Percentiles rank a stretch among this genome's conserved stretches.
Conservation (phyloP, 2,797 vertebrate species). For the Mormyrus proboscirostris region DNA sequence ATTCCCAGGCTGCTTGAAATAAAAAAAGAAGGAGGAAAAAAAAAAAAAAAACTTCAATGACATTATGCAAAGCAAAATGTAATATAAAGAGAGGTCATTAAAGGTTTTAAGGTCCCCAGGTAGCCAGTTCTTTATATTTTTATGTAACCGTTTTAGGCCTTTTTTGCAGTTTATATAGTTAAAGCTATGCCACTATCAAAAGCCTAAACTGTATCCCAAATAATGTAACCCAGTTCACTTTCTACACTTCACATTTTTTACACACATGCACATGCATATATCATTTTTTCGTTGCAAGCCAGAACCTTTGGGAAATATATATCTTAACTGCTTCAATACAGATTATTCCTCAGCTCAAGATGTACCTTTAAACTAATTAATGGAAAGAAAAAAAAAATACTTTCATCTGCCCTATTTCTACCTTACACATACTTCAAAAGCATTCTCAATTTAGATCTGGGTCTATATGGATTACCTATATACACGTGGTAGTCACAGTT, state of each 20-base stretch:
- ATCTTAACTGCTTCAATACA: conserved; percentile 3
- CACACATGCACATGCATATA: background rate
- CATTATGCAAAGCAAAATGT: conserved; percentile 62
- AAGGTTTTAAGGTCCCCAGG: conserved; percentile 5
- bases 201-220: background rate
- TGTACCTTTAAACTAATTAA: conserved; percentile 16
- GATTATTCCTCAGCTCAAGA: background rate
- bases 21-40: conserved; percentile 28
- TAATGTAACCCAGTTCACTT: background rate
- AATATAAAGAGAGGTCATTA: conserved; percentile 4
- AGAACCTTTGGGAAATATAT: conserved; percentile 8
- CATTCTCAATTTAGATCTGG: conserved; percentile 10
- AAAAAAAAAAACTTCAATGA: conserved; percentile 68
- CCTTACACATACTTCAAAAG: background rate
- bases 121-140: conserved; percentile 15
- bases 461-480: conserved; percentile 8
- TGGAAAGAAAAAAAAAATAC: background rate
- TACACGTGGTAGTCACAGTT: conserved; percentile 1
- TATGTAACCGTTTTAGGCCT: background rate
- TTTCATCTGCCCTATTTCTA: background rate
- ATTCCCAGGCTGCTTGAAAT: conserved; percentile 71
- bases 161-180: background rate
- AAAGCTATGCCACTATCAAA: background rate
- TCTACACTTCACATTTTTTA: background rate
- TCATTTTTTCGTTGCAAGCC: background rate